Percentiles rank a stretch among this genome's conserved stretches.
Conservation (phyloP, 2,797 vertebrate genomes). For the Trachops cirrhosus region DNA sequence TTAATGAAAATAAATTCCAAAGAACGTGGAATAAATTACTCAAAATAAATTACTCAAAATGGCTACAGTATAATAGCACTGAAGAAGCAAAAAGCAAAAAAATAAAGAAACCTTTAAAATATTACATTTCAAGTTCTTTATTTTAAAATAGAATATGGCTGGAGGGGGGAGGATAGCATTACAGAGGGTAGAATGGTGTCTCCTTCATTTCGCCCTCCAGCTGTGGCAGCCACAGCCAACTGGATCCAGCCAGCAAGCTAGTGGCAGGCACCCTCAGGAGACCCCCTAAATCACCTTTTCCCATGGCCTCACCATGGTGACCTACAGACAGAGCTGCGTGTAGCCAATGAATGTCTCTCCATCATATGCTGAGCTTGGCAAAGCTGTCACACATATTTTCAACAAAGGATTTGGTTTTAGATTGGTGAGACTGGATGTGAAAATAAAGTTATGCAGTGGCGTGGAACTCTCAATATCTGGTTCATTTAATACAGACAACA, state of each 20-base stretch:
- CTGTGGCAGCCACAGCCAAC: neutral
- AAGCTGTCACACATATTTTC: neutral
- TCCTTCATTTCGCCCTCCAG: neutral
- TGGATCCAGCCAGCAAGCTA: no score
- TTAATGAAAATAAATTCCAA: slow-evolving; percentile 46
- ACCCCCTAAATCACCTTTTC: neutral
- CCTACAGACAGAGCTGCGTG: neutral
- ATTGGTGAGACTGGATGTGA: neutral
- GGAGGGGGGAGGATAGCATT: neutral
- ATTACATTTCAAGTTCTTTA: slow-evolving; percentile 5
- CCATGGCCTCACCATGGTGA: neutral
- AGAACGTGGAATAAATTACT: slow-evolving; percentile 24
- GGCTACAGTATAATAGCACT: neutral
- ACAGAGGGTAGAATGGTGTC: neutral
- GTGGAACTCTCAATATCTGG: neutral
- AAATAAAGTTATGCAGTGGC: neutral
- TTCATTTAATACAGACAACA: neutral
- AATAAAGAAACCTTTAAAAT: neutral
- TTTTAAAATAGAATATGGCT: neutral
- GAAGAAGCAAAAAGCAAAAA: neutral
- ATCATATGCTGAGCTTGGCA: neutral
- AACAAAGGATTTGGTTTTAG: neutral
- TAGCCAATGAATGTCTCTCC: no score
- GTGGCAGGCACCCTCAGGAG: neutral
- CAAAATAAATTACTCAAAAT: slow-evolving; percentile 13